Percentiles rank a stretch among this genome's conserved stretches.
Conservation (phyloP, 2,797 vertebrate genomes). For the Buphagus erythrorhynchus region DNA sequence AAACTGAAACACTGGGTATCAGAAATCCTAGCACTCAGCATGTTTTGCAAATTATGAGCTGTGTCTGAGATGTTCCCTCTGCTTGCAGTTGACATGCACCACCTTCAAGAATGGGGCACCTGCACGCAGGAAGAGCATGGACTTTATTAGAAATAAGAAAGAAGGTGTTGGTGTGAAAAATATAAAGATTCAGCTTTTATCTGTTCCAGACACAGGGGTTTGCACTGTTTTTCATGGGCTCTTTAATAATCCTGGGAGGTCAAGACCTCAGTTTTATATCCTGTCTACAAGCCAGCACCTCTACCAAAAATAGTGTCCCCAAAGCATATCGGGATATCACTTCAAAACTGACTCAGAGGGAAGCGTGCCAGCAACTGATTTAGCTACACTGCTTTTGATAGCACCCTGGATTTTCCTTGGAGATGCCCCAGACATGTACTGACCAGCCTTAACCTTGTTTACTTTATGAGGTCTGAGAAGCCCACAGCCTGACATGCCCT, state of each 20-base stretch:
- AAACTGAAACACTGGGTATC: neutral
- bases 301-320: constrained; percentile 65
- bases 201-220: neutral
- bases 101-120: neutral
- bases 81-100: neutral
- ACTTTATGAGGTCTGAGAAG: constrained; percentile 58
- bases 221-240: constrained; percentile 24
- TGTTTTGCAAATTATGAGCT: neutral
- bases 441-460: constrained; percentile 66
- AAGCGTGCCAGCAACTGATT: constrained; percentile 59
- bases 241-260: constrained; percentile 53
- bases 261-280: constrained; percentile 60
- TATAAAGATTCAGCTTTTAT: neutral
- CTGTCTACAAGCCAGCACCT: constrained; percentile 57
- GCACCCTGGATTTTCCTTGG: constrained; percentile 70
- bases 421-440: constrained; percentile 66
- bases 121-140: neutral
- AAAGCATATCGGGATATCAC: constrained; percentile 61
- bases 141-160: neutral
- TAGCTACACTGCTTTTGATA: constrained; percentile 57
- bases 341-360: constrained; percentile 65
- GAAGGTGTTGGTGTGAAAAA: neutral
- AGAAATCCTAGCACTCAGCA: neutral
- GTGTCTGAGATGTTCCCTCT: neutral
- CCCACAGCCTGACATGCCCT: constrained; percentile 23